A percentile compares a stretch with the other conserved stretches of the same genome.
Conservation (phyloP, 2,113 vertebrate species). For the Cebidichthys violaceus region DNA sequence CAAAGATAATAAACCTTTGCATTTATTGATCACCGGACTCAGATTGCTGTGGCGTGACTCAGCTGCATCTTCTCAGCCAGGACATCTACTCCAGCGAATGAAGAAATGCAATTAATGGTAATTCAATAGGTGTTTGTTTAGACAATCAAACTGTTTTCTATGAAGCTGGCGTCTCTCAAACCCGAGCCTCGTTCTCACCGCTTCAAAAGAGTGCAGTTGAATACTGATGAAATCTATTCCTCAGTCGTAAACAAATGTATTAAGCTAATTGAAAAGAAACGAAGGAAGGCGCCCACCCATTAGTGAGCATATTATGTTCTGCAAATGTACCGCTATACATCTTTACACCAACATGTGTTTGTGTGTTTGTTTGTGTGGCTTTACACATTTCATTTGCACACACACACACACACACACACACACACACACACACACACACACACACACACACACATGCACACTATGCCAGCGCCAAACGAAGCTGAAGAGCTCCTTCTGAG, state of each 20-base stretch:
- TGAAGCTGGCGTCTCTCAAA: neutral
- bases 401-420: too few relatives aligned
- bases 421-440: neutral
- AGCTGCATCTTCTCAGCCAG: neutral
- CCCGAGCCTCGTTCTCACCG: neutral
- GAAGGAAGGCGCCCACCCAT: neutral
- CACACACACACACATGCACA: neutral
- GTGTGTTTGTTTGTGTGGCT: neutral
- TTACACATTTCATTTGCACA: neutral
- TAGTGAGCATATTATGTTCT: neutral
- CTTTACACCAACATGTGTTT: neutral
- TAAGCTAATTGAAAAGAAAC: neutral
- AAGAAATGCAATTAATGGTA: constrained; percentile 14
- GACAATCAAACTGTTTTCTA: constrained; percentile 13
- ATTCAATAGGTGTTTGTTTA: constrained; percentile 23
- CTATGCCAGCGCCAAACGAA: neutral
- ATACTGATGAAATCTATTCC: neutral
- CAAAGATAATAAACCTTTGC: neutral
- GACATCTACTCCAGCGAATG: constrained; percentile 17
- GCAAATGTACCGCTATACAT: neutral
- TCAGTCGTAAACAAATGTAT: neutral
- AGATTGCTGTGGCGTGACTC: neutral
- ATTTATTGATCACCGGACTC: constrained; percentile 5
- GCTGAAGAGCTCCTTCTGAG: neutral
- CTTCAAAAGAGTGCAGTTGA: constrained; percentile 22